These are phyloP conservation scores for Ochotona princeps DNA, from an alignment of 2,113 vertebrate species.

Conservation along the genomic window DNA sequence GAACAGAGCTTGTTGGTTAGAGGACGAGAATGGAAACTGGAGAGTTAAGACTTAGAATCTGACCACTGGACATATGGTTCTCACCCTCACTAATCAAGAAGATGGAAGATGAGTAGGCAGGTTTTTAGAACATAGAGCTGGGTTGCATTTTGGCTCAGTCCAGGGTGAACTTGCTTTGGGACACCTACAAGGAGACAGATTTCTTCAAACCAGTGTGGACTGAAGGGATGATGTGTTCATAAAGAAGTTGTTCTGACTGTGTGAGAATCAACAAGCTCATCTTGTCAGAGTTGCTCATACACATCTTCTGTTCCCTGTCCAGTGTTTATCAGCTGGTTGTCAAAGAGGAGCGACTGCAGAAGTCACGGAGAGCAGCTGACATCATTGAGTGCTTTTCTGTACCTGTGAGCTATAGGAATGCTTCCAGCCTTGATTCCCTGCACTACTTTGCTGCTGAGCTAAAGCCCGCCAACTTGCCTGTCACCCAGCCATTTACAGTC, in stretches of 20 bases:
- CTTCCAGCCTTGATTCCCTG: constrained; percentile 91
- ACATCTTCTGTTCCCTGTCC: constrained; percentile 59
- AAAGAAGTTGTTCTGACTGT: background rate
- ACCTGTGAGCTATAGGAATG: constrained; percentile 94
- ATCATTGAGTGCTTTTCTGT: constrained; percentile 93
- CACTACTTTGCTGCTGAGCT: constrained; percentile 97
- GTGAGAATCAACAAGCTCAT: background rate
- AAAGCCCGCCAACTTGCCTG: constrained; percentile 92
- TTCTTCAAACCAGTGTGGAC: background rate
- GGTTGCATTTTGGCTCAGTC: background rate
- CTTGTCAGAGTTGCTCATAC: background rate
- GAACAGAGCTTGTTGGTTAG: background rate
- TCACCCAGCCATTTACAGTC: constrained; percentile 95
- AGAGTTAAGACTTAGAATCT: background rate
- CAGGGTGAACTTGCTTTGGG: background rate
- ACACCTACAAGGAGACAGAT: background rate
- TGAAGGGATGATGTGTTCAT: background rate
- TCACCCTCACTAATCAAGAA: background rate
- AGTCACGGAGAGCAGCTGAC: constrained; percentile 93
- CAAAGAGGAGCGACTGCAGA: constrained; percentile 94
- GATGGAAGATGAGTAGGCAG: background rate
- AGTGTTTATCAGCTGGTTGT: constrained; percentile 98
- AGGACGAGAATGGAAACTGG: background rate
- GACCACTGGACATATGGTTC: no score
- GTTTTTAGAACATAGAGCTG: background rate